Conservation (phyloP, 2,113 vertebrate species). For the Raja brachyura region DNA sequence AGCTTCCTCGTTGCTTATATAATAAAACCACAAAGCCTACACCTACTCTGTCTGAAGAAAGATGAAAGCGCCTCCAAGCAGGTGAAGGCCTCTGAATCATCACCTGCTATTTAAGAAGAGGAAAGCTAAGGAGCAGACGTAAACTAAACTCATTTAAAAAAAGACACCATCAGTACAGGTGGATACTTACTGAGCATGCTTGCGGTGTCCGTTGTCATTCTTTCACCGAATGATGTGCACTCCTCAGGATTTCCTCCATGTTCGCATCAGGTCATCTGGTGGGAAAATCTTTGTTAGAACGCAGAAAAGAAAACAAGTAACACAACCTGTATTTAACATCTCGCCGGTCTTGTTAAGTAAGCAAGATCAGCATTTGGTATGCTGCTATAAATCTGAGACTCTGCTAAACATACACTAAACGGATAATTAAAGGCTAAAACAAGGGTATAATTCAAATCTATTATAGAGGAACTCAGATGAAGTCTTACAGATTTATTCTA, state of each 20-base stretch:
- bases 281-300: conserved; percentile 42
- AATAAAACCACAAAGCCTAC: conserved; percentile 60
- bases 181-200: conserved; percentile 52
- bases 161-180: conserved; percentile 56
- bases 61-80: conserved; percentile 63
- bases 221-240: conserved; percentile 47
- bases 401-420: neutral
- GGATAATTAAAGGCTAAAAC: conserved; percentile 24
- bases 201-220: conserved; percentile 50
- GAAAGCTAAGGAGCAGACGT: conserved; percentile 55
- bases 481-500: neutral
- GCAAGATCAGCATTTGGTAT: neutral
- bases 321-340: conserved; percentile 29
- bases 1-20: conserved; percentile 55
- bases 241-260: conserved; percentile 47
- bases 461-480: neutral
- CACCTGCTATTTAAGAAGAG: conserved; percentile 67
- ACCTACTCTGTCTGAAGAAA: conserved; percentile 62
- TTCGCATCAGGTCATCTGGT: conserved; percentile 43
- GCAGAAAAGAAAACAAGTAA: neutral
- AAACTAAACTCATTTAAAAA: conserved; percentile 55
- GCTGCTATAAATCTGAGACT: neutral
- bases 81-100: conserved; percentile 64
- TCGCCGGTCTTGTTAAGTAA: neutral
- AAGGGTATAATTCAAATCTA: conserved; percentile 16